Conservation (phyloP, 2,888 invertebrate species). For the Acheta domesticus region DNA sequence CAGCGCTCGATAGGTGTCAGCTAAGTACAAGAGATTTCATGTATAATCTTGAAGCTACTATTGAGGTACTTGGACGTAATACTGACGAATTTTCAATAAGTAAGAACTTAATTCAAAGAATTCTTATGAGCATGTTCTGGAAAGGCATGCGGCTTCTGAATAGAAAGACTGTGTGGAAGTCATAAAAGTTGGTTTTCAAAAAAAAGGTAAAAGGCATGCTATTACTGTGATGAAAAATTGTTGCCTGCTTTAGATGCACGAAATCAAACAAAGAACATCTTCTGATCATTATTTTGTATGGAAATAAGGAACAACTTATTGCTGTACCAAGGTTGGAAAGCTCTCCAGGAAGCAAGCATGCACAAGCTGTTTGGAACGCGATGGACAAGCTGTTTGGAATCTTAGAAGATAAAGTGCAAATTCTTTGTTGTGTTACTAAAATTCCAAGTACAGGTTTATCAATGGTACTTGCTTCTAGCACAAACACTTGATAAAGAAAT, state of each 20-base stretch:
- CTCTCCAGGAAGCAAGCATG: slow-evolving; percentile 25
- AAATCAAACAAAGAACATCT: slow-evolving; percentile 37
- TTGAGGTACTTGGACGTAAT: background rate
- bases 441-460: background rate
- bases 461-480: background rate
- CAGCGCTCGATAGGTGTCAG: background rate
- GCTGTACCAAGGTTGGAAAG: slow-evolving; percentile 41
- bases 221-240: slow-evolving; percentile 24
- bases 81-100: background rate
- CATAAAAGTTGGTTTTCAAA: background rate
- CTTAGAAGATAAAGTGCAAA: slow-evolving; percentile 38
- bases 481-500: background rate
- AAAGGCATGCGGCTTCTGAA: no score
- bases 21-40: background rate
- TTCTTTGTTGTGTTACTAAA: slow-evolving; percentile 40
- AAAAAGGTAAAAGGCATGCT: background rate
- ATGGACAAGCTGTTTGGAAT: slow-evolving; percentile 40
- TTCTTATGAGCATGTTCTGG: no score
- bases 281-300: no score
- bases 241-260: slow-evolving; percentile 21
- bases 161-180: background rate
- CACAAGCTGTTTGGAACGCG: slow-evolving; percentile 37
- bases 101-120: no score
- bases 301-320: slow-evolving; percentile 40
- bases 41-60: background rate